Base-by-base conservation (phyloP, 2,797 vertebrate genomes). In the Aplochiton taeniatus region DNA sequence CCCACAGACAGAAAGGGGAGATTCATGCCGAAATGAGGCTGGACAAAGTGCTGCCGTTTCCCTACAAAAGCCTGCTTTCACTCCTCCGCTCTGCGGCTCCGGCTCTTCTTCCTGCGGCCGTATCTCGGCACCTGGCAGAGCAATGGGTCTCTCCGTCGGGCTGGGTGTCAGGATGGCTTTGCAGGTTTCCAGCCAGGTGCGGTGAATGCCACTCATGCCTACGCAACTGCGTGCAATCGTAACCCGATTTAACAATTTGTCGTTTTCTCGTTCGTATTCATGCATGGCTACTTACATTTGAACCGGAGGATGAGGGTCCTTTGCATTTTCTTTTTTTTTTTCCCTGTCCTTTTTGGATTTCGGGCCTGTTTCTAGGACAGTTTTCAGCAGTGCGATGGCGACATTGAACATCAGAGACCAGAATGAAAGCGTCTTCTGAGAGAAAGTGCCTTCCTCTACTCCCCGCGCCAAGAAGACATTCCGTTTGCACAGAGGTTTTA, bases 321-420 rank as follows among this genome's bases (percentile, higher is more conserved):
- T 59, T 65, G 71, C 76, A 66, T 78, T 73, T 75, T 49, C 60
- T 48, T 76, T 79, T 78, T 73, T 75, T 49, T 60, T 48, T 76
- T 79, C 77, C 52, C 74, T 78, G 68, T 74, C 49, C 41, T 65
- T 69, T 58, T 9, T 61, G 68, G 58, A 74, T 80, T 81, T 76
- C 73, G 64, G 70, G 45, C 17, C 47, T 4, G 8, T 70, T 86
- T 87, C 83, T 66, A 76, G 62, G 76, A 69, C 58, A 65, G 52
- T 72, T 44, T 69, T 46, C 73, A 51, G 54, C 80, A 63, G 50
- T 72, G 70, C 74, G 63, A 77, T 69, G 66, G 66, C 9, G 41
- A 59, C 65, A 62, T 77, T 80, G 79, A 79, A 83, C 78, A 87
- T 88, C 81, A 88, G 87, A 85, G 79, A 57, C n/a, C 43, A n/a